Percentiles rank a stretch among this genome's conserved stretches.
These are phyloP conservation scores for Eupithecia subfuscata DNA, from an alignment of 2,888 invertebrate species.

Conservation along the genomic window DNA sequence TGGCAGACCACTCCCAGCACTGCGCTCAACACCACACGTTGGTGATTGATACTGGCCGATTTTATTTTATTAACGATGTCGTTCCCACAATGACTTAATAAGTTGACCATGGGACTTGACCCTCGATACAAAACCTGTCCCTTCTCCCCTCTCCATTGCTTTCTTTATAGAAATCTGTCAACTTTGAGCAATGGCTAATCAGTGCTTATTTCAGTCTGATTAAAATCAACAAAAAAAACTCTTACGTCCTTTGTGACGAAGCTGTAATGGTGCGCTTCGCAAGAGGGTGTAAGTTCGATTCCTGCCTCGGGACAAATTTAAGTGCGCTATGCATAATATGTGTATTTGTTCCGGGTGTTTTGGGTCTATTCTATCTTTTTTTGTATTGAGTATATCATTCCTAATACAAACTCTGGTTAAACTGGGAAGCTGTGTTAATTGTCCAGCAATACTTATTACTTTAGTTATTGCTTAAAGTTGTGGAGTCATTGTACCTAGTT, in stretches of 20 bases:
- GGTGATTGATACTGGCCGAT: constrained; percentile 18
- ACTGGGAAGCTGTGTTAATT: no score
- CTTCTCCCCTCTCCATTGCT: background rate
- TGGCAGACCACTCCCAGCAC: constrained; percentile 19
- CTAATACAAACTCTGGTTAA: no score
- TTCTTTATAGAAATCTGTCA: background rate
- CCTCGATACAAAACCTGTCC: background rate
- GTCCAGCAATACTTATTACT: no score
- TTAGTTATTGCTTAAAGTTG: no score
- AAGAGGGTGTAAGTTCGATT: background rate
- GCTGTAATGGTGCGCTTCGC: no score
- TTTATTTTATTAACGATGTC: constrained; percentile 3
- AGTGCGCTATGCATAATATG: background rate
- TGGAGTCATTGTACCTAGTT: no score
- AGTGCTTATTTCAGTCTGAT: background rate
- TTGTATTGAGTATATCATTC: no score
- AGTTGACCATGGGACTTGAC: background rate
- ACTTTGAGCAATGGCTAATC: background rate
- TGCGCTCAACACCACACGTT: constrained; percentile 28
- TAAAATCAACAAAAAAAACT: background rate
- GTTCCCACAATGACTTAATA: background rate
- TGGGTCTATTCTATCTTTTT: no score
- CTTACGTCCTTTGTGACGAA: no score
- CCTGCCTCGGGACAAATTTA: background rate
- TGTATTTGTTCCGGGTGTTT: no score